phyloP scores from a whole-genome alignment of 2,797 vertebrate genomes.

The Sphenodon punctatus region DNA sequence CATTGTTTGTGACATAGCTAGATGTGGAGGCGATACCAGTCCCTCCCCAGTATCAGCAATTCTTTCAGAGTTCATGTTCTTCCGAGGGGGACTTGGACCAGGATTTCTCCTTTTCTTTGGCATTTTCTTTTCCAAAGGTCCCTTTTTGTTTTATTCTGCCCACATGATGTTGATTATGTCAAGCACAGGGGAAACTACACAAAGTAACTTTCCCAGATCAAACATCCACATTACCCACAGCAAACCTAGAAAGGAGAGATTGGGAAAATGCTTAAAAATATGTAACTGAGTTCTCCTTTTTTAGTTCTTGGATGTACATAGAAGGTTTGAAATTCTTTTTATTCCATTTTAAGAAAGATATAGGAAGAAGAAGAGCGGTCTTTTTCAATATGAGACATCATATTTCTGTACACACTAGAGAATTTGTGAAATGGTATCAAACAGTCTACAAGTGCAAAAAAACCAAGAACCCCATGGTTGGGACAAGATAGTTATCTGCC shows the following conservation, averaged over 20 bases:
- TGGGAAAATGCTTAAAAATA: constrained; percentile 52
- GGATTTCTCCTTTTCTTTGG: constrained; percentile 89
- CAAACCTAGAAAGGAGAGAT: constrained; percentile 67
- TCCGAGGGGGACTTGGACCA: constrained; percentile 82
- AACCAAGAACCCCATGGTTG: too few species aligned
- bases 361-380: too few species aligned
- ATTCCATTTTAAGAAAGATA: too few species aligned
- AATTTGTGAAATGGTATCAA: neutral
- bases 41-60: constrained; percentile 35
- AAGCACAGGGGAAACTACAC: constrained; percentile 61
- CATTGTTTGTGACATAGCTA: constrained; percentile 32
- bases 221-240: constrained; percentile 11
- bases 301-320: constrained; percentile 1
- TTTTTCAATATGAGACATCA: neutral
- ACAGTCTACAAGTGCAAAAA: neutral
- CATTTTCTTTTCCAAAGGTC: constrained; percentile 79
- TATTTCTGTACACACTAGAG: neutral
- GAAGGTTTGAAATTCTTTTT: neutral
- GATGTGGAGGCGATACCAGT: constrained; percentile 15
- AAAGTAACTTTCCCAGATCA: constrained; percentile 43
- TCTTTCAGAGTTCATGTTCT: constrained; percentile 63
- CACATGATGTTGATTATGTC: constrained; percentile 43
- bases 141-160: constrained; percentile 46
- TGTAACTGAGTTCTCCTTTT: neutral
- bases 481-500: too few species aligned